phyloP scores from a whole-genome alignment of 2,888 invertebrate genomes.

The Oxyteleia sp. region DNA sequence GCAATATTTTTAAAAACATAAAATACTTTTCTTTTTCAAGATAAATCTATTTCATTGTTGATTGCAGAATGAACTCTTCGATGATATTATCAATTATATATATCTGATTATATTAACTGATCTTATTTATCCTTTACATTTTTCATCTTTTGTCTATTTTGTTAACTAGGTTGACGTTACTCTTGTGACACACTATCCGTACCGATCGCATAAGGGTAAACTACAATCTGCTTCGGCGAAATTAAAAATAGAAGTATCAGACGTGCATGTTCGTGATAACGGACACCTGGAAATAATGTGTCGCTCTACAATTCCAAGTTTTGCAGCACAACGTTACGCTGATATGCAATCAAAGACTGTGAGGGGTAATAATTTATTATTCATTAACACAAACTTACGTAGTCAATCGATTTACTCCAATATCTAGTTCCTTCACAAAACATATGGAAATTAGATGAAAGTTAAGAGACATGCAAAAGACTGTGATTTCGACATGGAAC shows the following conservation, averaged over 20 bases:
- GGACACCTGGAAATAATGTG: constrained; percentile 92
- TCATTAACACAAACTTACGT: background rate
- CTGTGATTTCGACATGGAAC: no score
- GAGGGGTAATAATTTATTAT: constrained; percentile 89
- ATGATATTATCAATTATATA: no score
- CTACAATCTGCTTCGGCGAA: constrained; percentile 90
- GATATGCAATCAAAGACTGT: constrained; percentile 92
- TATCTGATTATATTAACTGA: no score
- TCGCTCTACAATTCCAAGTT: constrained; percentile 93
- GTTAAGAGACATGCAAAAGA: no score
- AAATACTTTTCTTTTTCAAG: no score
- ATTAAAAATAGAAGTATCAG: constrained; percentile 92
- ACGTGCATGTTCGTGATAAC: constrained; percentile 91
- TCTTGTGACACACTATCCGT: constrained; percentile 81
- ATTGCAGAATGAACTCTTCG: no score
- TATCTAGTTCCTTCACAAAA: no score
- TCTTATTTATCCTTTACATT: no score
- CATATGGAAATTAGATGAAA: no score
- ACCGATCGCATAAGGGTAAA: constrained; percentile 78
- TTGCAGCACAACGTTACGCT: constrained; percentile 91
- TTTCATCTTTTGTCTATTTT: constrained; percentile 1
- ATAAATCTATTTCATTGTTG: no score
- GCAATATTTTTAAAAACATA: no score
- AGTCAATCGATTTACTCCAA: no score
- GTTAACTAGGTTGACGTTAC: constrained; percentile 81